phyloP scores from a whole-genome alignment of 2,888 invertebrate species.

The Nebria brevicollis region DNA sequence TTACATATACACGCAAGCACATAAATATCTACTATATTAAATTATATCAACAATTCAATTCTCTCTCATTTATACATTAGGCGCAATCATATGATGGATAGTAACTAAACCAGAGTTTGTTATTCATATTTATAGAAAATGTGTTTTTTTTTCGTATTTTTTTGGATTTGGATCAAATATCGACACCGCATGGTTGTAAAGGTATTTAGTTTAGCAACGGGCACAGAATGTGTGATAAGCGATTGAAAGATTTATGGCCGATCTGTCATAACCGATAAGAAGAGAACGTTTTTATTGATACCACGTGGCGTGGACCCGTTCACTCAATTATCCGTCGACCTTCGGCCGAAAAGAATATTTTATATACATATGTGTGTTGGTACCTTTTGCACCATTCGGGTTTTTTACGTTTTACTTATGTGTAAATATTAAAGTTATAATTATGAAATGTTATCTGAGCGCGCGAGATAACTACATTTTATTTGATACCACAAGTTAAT shows the following conservation, averaged over 20 bases:
- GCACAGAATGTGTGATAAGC: constrained; percentile 18
- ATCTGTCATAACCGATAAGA: constrained; percentile 30
- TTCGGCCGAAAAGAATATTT: background rate
- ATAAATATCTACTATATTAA: no score
- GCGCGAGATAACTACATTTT: background rate
- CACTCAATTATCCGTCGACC: background rate
- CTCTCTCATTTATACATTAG: no score
- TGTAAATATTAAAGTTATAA: background rate
- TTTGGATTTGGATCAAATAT: no score
- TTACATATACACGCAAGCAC: background rate
- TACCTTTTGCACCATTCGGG: background rate
- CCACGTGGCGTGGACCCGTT: background rate
- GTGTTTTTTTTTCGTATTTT: no score
- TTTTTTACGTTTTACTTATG: background rate
- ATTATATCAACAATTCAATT: background rate
- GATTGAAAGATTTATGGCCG: constrained; percentile 36
- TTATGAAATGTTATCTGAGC: background rate
- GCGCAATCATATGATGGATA: no score
- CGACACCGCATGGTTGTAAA: background rate
- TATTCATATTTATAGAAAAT: no score
- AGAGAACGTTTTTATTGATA: constrained; percentile 19
- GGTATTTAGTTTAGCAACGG: background rate
- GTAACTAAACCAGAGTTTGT: no score
- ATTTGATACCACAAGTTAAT: background rate
- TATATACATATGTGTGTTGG: no score